Conservation (phyloP, 2,888 invertebrate species). For the Eurois occulta region DNA sequence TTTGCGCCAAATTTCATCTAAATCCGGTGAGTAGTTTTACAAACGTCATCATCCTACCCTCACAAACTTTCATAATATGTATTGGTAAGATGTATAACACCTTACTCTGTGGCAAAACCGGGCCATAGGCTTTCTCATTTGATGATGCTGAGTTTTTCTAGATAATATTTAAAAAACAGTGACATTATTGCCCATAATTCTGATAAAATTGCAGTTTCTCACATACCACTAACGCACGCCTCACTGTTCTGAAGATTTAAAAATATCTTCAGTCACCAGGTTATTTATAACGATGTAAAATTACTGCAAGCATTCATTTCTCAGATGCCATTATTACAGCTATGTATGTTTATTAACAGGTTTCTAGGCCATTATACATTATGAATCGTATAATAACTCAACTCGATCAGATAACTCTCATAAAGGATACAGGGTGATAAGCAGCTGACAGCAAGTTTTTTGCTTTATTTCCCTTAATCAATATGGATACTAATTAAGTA, state of each 20-base stretch:
- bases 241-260: neutral
- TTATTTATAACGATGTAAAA: neutral
- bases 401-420: constrained; percentile 50
- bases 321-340: neutral
- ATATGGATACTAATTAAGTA: constrained; percentile 49
- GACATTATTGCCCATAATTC: neutral
- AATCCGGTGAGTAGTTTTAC: no score
- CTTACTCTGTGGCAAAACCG: no score
- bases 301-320: neutral
- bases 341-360: constrained; percentile 23
- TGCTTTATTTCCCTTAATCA: constrained; percentile 46
- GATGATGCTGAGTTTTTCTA: neutral
- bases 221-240: no score
- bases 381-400: constrained; percentile 36
- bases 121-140: no score
- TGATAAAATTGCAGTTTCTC: neutral
- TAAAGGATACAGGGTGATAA: constrained; percentile 44
- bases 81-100: no score
- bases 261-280: neutral
- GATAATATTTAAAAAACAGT: neutral
- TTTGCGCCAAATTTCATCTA: no score
- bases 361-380: constrained; percentile 43
- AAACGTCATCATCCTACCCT: no score
- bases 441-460: constrained; percentile 52
- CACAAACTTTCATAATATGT: no score